These are phyloP conservation scores for Pectinophora gossypiella DNA, from an alignment of 1,140 invertebrate species.

Conservation along the genomic window DNA sequence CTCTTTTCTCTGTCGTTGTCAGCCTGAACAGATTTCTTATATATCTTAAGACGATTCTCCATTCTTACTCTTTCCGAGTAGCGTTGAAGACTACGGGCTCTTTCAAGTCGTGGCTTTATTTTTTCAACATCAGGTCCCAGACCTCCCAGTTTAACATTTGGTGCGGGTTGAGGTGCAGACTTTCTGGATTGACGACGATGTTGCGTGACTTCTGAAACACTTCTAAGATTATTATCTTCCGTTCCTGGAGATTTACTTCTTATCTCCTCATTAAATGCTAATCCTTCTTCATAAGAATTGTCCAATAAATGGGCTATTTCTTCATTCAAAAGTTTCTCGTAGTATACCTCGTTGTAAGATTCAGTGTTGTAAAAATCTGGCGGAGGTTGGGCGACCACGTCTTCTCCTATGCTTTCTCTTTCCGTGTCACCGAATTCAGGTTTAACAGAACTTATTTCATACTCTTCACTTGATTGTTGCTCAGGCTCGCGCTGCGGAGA, in stretches of 20 bases:
- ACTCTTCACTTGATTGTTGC: constrained; percentile 16
- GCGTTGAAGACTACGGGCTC: constrained; percentile 61
- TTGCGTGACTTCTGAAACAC: constrained; percentile 54
- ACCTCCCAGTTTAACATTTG: constrained; percentile 54
- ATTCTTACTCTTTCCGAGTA: constrained; percentile 68
- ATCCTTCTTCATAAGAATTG: constrained; percentile 39
- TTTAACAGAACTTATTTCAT: constrained; percentile 55
- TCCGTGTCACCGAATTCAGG: constrained; percentile 64
- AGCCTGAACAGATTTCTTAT: constrained; percentile 45
- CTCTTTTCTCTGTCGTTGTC: constrained; percentile 48
- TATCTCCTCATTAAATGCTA: constrained; percentile 31
- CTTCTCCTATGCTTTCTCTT: constrained; percentile 45
- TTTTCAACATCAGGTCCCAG: constrained; percentile 61
- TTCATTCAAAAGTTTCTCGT: constrained; percentile 49
- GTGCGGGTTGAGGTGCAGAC: constrained; percentile 33
- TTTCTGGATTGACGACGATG: constrained; percentile 32
- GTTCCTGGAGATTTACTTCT: constrained; percentile 31
- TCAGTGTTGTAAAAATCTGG: constrained; percentile 59
- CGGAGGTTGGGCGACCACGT: constrained; percentile 8
- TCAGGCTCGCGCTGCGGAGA: constrained; percentile 8
- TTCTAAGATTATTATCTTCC: constrained; percentile 42
- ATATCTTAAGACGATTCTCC: constrained; percentile 60
- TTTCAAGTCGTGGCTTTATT: constrained; percentile 59
- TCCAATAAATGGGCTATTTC: constrained; percentile 42
- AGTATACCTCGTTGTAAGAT: constrained; percentile 63